A percentile compares a stretch with the other conserved stretches of the same genome.
Evolutionary conservation across 2,113 vertebrate species (phyloP).

Genomic region (Apteryx mantelli): DNA sequence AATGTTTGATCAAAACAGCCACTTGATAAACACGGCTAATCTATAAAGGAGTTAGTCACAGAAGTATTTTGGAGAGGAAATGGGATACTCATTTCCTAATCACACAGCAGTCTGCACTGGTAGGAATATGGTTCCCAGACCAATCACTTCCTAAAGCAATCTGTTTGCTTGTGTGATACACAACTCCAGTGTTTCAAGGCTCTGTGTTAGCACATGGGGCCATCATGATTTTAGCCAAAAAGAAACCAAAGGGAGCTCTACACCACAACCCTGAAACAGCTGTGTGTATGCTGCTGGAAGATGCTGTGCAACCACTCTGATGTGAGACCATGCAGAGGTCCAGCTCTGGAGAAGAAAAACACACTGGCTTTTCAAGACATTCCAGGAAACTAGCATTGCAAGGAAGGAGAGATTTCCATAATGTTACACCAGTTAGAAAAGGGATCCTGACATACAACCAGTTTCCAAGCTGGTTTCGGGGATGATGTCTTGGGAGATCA

Average conservation of each 20-base stretch:
- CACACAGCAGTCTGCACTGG: neutral
- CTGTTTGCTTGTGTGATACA: neutral
- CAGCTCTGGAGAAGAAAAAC: neutral
- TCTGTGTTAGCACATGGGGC: neutral
- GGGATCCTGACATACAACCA: neutral
- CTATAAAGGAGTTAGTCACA: slow-evolving; percentile 6
- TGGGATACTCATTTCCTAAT: slow-evolving; percentile 30
- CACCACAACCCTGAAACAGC: neutral
- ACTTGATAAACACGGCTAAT: neutral
- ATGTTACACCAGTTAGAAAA: neutral
- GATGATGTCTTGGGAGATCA: neutral
- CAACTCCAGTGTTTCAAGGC: neutral
- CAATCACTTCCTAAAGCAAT: neutral
- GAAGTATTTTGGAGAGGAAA: neutral
- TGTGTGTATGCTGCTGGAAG: neutral
- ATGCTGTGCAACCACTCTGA: neutral
- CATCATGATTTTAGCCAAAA: neutral
- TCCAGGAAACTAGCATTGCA: neutral
- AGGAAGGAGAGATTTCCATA: neutral
- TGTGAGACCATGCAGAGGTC: neutral
- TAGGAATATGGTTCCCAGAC: neutral
- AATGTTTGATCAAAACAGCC: fast-evolving
- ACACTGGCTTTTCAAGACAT: neutral
- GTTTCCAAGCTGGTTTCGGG: neutral
- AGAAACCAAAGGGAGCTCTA: neutral